These are phyloP conservation scores for Chelonoidis abingdonii DNA, from an alignment of 2,113 vertebrate species.

Conservation along the genomic window DNA sequence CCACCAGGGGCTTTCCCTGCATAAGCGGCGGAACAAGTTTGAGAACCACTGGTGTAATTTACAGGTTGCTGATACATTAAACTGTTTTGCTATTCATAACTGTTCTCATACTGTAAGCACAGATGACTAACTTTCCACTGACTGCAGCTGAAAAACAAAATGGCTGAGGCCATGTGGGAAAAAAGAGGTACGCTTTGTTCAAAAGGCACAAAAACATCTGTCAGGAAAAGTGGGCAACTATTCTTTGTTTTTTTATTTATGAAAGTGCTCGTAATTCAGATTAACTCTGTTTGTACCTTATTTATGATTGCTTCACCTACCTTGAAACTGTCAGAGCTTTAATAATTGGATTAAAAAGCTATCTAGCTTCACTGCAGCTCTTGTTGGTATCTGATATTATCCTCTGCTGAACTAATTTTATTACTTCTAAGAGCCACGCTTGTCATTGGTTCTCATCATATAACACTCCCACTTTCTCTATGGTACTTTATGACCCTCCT, in stretches of 20 bases:
- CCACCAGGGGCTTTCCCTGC: no score
- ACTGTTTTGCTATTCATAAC: background rate
- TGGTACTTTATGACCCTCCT: background rate
- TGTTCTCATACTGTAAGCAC: background rate
- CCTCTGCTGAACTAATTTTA: background rate
- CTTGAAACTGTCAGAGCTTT: background rate
- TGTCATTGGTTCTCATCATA: background rate
- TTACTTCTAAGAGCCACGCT: background rate
- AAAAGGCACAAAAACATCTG: background rate
- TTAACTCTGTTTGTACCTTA: background rate
- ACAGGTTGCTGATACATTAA: no score
- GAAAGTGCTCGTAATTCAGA: background rate
- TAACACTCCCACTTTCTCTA: background rate
- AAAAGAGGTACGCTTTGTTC: slow-evolving; percentile 5
- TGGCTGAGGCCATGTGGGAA: background rate
- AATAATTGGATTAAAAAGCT: background rate
- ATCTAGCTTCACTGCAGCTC: background rate
- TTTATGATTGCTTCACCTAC: background rate
- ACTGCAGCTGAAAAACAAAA: background rate
- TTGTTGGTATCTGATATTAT: background rate
- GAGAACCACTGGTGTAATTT: no score
- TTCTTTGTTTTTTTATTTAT: background rate
- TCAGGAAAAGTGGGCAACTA: background rate
- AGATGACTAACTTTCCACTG: background rate
- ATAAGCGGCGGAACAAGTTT: no score